Conservation (phyloP, 2,113 vertebrate species). For the Oceanites oceanicus region DNA sequence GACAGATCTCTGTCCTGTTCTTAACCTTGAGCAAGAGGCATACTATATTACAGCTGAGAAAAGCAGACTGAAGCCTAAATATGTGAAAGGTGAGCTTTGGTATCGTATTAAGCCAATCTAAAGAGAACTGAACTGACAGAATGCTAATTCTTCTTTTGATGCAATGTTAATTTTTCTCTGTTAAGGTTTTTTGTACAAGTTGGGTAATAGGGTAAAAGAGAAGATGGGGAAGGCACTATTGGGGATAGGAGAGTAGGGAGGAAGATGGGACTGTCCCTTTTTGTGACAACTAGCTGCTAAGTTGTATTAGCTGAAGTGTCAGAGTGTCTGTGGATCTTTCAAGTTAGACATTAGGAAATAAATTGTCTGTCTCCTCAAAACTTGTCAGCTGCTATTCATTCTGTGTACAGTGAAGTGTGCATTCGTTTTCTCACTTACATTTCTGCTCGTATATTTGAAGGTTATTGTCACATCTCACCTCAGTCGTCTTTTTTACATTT, state of each 20-base stretch:
- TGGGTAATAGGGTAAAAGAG: not conserved
- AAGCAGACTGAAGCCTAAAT: not conserved
- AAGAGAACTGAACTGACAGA: not conserved
- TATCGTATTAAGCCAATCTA: not conserved
- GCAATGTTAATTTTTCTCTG: not conserved
- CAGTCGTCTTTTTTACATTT: not conserved
- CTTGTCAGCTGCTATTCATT: not conserved
- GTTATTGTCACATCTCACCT: not conserved
- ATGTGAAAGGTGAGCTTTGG: rapidly evolving
- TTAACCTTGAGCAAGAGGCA: not conserved
- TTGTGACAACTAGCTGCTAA: not conserved
- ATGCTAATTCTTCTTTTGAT: not conserved
- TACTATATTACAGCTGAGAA: not conserved
- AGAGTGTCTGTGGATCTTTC: not conserved
- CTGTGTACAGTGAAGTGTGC: not conserved
- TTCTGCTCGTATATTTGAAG: not conserved
- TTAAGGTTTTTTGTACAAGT: not conserved
- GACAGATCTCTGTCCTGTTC: not conserved
- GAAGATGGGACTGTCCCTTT: not conserved
- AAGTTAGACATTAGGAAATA: not conserved
- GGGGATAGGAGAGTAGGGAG: not conserved
- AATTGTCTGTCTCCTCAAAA: not conserved
- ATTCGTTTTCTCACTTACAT: not conserved
- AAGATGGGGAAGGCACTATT: not conserved
- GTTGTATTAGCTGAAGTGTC: not conserved